These are phyloP conservation scores for Gadus macrocephalus DNA, from an alignment of 2,113 vertebrate species.

Conservation along the genomic window DNA sequence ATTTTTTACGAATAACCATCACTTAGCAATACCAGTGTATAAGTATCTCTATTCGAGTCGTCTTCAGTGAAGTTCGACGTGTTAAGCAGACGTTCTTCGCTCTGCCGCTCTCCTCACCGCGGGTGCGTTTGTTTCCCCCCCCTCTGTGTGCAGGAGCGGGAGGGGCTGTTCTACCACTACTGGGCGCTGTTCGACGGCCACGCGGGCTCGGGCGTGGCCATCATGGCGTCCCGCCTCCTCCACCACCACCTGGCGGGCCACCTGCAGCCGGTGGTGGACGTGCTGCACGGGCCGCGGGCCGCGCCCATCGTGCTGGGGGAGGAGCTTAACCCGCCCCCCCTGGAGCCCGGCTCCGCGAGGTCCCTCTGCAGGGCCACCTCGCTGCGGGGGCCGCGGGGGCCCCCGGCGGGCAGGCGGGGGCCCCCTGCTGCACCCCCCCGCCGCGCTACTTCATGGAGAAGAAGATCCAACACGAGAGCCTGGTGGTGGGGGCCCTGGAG, in stretches of 20 bases:
- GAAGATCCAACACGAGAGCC: slow-evolving; percentile 92
- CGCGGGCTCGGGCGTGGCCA: slow-evolving; percentile 87
- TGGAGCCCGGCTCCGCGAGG: slow-evolving; percentile 61
- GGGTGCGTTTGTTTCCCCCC: no score
- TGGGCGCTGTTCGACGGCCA: slow-evolving; percentile 97
- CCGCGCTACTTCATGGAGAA: slow-evolving; percentile 91
- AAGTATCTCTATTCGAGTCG: no score
- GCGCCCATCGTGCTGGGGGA: slow-evolving; percentile 86
- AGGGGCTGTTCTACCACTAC: slow-evolving; percentile 88
- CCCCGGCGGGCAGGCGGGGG: slow-evolving; percentile 63
- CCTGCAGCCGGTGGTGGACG: slow-evolving; percentile 86
- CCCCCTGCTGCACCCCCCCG: slow-evolving; percentile 80
- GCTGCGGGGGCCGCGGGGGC: slow-evolving; percentile 80
- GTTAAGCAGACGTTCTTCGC: no score
- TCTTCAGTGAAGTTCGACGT: no score
- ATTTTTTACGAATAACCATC: no score
- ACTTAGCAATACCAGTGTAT: no score
- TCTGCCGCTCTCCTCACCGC: no score
- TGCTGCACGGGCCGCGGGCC: slow-evolving; percentile 82
- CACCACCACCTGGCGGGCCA: slow-evolving; percentile 90
- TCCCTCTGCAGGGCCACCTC: slow-evolving; percentile 87
- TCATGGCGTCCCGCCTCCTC: slow-evolving; percentile 86
- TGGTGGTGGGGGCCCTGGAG: slow-evolving; percentile 94
- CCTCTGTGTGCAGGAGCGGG: slow-evolving; percentile 49
- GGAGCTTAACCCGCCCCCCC: slow-evolving; percentile 75